Evolutionary conservation across 2,113 vertebrate genomes (phyloP), one percentile per base, ranked within the genome.

Genomic region (Leucoraja erinaceus): DNA sequence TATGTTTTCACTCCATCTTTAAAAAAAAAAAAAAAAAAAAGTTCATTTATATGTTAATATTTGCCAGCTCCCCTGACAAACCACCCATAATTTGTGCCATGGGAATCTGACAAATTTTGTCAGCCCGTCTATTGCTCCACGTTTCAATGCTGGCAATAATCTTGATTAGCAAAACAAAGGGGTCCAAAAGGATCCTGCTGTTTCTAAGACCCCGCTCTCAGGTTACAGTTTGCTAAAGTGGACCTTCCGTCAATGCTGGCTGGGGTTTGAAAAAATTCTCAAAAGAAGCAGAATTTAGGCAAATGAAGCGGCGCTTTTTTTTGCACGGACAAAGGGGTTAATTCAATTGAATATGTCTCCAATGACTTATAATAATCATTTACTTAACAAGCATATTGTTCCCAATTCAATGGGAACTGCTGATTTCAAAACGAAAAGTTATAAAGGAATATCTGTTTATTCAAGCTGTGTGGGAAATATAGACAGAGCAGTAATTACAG

Each of bases 121-220:
- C 96, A 96, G 96, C 96, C 95, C 94, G 96, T 94, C 96, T 96
- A 96, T 95, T 95, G 96, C 95, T 96, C 96, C 96, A 96, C 96
- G 95, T 96, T 96, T 97, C 96, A 97, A 96, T 97, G 96, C 96
- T 95, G 94, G 96, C 96, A 97, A 97, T 97, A 97, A 97, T 97
- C 97, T 97, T 97, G 96, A 97, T 97, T 97, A 97, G 96, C 96
- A 97, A 97, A 97, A 97, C 97, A 97, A 97, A 97, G 95, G 94
- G 93, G 95, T 94, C 96, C 96, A 94, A 94, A 94, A 94, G 93
- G 95, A 94, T 95, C 95, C 95, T 94, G 95, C 94, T 94, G 95
- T 93, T 95, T 94, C 94, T 95, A 95, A 96, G 94, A 93, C 94
- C 94, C 94, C 94, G 94, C 94, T 95, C 96, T 97, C 96, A 95